Percentiles rank a stretch among this genome's conserved stretches.
Conservation (phyloP, 1,140 invertebrate species). For the Lepidurus couesii region DNA sequence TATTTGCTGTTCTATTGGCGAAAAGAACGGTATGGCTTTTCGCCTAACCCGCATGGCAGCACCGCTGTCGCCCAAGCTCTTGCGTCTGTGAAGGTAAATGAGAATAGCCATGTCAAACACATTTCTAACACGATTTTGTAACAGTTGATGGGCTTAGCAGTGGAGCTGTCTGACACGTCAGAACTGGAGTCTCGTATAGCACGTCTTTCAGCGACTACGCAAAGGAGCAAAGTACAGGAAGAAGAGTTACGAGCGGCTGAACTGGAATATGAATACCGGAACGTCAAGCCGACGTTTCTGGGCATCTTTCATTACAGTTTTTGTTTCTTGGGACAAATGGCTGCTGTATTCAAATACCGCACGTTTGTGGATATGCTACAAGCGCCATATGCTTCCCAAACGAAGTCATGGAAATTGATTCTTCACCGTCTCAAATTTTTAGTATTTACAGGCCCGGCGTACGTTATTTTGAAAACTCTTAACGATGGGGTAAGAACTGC, state of each 20-base stretch:
- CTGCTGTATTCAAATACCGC: constrained; percentile 80
- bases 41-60: not conserved
- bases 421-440: constrained; percentile 61
- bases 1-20: constrained; percentile 2
- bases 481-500: constrained; percentile 59
- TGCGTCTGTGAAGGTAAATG: not conserved
- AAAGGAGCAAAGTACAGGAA: not conserved
- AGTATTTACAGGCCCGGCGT: constrained; percentile 59
- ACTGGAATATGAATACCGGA: constrained; percentile 40
- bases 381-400: constrained; percentile 58
- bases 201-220: not conserved
- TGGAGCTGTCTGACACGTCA: not conserved
- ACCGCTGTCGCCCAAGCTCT: not conserved
- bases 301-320: constrained; percentile 78
- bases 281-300: constrained; percentile 53
- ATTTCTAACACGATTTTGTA: not conserved
- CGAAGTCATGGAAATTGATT: constrained; percentile 56
- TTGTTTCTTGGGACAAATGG: constrained; percentile 78
- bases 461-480: constrained; percentile 61
- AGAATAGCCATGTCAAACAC: no score
- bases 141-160: not conserved
- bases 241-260: not conserved
- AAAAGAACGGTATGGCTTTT: not conserved
- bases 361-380: constrained; percentile 76
- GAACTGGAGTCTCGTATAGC: not conserved